Conservation (phyloP, 2,888 invertebrate genomes). For the Priapulus caudatus region DNA sequence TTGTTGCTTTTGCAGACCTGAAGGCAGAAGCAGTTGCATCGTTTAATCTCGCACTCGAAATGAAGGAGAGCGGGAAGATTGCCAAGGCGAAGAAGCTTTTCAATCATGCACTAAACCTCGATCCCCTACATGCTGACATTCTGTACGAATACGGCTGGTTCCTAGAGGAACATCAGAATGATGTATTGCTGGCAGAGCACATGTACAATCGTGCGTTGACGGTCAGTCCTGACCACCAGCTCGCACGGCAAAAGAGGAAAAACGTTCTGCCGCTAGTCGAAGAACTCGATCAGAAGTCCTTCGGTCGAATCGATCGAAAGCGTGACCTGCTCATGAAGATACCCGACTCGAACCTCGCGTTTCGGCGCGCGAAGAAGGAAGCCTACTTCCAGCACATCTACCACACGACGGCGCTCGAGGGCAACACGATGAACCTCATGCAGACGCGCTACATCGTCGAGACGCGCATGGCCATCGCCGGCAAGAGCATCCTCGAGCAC, state of each 20-base stretch:
- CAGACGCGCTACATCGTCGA: conserved; percentile 84
- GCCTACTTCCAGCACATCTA: conserved; percentile 88
- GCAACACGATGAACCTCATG: conserved; percentile 85
- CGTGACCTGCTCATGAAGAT: conserved; percentile 65
- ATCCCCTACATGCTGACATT: conserved; percentile 82
- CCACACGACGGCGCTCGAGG: conserved; percentile 93
- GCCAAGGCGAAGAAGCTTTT: conserved; percentile 68
- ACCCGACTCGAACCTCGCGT: conserved; percentile 62
- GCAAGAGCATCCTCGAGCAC: conserved; percentile 89
- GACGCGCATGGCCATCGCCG: conserved; percentile 61
- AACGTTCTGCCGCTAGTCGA: conserved; percentile 74
- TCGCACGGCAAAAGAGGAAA: conserved; percentile 51
- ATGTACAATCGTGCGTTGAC: conserved; percentile 68
- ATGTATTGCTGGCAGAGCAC: conserved; percentile 78
- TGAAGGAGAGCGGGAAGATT: conserved; percentile 65
- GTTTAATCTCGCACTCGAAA: conserved; percentile 67
- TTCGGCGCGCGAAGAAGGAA: conserved; percentile 78
- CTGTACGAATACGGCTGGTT: conserved; percentile 85
- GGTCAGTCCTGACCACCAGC: conserved; percentile 61
- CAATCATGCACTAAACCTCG: conserved; percentile 75
- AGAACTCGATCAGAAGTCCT: conserved; percentile 65
- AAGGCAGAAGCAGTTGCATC: conserved; percentile 68
- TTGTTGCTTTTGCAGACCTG: conserved; percentile 36
- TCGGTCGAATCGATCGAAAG: conserved; percentile 68
- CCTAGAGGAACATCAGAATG: conserved; percentile 67